Evolutionary conservation across 2,113 vertebrate genomes (phyloP).

Genomic region (Deroptyus accipitrinus): DNA sequence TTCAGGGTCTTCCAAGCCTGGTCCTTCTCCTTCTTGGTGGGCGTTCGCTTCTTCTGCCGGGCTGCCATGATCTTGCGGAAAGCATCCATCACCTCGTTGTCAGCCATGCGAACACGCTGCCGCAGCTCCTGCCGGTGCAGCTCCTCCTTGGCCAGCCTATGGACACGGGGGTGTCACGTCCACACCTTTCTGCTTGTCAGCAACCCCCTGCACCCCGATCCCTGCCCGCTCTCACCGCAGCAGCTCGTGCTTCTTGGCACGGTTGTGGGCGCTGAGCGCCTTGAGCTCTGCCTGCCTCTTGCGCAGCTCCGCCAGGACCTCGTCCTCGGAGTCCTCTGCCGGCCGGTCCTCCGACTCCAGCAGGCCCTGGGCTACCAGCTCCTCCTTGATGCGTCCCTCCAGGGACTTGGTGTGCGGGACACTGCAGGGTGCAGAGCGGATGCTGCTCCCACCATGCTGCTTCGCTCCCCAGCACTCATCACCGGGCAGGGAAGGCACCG

Average conservation of each 20-base stretch:
- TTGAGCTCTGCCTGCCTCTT: conserved; percentile 96
- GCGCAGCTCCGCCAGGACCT: conserved; percentile 91
- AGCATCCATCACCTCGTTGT: conserved; percentile 98
- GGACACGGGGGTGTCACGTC: background rate
- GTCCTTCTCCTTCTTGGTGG: conserved; percentile 98
- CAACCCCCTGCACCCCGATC: background rate
- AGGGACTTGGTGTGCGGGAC: conserved; percentile 96
- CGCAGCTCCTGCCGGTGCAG: conserved; percentile 94
- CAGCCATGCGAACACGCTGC: conserved; percentile 92
- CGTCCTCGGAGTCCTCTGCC: conserved; percentile 91
- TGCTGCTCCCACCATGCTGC: background rate
- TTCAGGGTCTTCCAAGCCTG: conserved; percentile 97
- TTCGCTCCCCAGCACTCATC: accelerated
- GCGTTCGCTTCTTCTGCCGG: conserved; percentile 96
- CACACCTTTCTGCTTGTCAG: background rate
- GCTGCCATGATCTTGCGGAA: conserved; percentile 99
- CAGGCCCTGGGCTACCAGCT: conserved; percentile 93
- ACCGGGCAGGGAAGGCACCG: accelerated
- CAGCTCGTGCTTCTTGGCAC: conserved; percentile 91
- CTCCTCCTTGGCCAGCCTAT: conserved; percentile 92
- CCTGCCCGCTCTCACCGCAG: conserved; percentile 76
- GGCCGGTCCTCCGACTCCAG: conserved; percentile 94
- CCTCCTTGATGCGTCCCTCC: conserved; percentile 96
- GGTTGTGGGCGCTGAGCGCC: conserved; percentile 91
- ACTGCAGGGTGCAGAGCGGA: conserved; percentile 22